Evolutionary conservation across 2,888 invertebrate species (phyloP).

Genomic region (Cheilosia soror): DNA sequence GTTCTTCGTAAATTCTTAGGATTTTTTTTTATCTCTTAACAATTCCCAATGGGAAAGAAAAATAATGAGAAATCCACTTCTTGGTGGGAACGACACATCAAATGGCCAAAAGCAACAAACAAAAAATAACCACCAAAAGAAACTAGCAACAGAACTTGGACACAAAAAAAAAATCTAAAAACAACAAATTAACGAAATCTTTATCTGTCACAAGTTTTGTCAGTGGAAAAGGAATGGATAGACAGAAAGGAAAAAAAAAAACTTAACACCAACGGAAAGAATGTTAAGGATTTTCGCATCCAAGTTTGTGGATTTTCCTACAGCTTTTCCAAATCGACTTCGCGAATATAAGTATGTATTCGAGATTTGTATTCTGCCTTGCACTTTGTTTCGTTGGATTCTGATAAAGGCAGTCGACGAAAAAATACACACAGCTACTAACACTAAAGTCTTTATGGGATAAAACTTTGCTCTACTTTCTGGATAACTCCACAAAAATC

Average conservation of each 20-base stretch:
- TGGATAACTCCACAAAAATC: slow-evolving; percentile 27
- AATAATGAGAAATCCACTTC: slow-evolving; percentile 32
- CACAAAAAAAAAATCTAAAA: slow-evolving; percentile 21
- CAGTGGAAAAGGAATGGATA: slow-evolving; percentile 16
- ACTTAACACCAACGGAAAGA: slow-evolving; percentile 8
- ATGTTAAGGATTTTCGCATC: slow-evolving; percentile 23
- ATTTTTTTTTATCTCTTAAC: slow-evolving; percentile 2
- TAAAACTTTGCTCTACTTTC: slow-evolving; percentile 25
- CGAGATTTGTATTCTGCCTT: slow-evolving; percentile 30
- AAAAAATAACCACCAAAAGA: background rate
- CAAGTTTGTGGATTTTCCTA: slow-evolving; percentile 34
- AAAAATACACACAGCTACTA: background rate
- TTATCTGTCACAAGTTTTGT: slow-evolving; percentile 53
- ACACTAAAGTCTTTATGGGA: slow-evolving; percentile 6
- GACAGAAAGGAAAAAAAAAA: slow-evolving; percentile 35
- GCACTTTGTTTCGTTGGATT: slow-evolving; percentile 12
- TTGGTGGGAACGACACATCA: slow-evolving; percentile 17
- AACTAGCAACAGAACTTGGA: background rate
- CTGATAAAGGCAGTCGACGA: background rate
- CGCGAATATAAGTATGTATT: slow-evolving; percentile 5
- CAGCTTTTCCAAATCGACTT: slow-evolving; percentile 21
- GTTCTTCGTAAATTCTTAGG: background rate
- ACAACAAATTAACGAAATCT: slow-evolving; percentile 57
- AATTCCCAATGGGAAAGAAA: slow-evolving; percentile 6
- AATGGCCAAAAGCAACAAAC: slow-evolving; percentile 14